Evolutionary conservation across 1,140 invertebrate species (phyloP).

Genomic region (Mya arenaria): DNA sequence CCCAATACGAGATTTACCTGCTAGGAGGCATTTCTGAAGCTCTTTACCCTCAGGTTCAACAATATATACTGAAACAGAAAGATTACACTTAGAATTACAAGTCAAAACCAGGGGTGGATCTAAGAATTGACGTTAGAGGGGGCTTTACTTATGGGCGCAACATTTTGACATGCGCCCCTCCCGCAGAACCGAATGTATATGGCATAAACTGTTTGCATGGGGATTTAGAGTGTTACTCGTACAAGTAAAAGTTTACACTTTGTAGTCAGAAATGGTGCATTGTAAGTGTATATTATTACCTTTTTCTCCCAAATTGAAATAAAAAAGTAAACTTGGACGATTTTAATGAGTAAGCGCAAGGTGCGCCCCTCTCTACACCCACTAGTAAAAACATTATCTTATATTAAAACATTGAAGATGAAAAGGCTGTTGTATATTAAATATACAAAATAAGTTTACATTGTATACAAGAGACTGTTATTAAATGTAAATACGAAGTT

Average conservation of each 20-base stretch:
- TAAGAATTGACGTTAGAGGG: neutral
- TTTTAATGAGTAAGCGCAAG: too few species aligned
- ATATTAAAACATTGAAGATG: too few species aligned
- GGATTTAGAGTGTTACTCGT: neutral
- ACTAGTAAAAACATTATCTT: too few species aligned
- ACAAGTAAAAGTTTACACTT: neutral
- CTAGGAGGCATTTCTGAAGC: constrained; percentile 75
- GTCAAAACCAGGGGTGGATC: neutral
- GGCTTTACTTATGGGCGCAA: neutral
- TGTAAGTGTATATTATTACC: too few species aligned
- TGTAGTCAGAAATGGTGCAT: too few species aligned
- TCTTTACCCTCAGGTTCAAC: constrained; percentile 80
- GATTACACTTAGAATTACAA: neutral
- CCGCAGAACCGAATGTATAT: neutral
- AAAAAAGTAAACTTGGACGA: too few species aligned
- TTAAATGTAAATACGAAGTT: too few species aligned
- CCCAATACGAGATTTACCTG: constrained; percentile 54
- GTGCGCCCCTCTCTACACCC: too few species aligned
- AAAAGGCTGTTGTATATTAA: too few species aligned
- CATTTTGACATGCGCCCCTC: neutral
- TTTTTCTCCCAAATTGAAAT: too few species aligned
- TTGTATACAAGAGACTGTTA: too few species aligned
- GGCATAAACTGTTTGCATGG: neutral
- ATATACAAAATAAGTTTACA: too few species aligned
- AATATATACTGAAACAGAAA: constrained; percentile 75